phyloP scores from a whole-genome alignment of 2,888 invertebrate genomes.

The Chrysolina americana region DNA sequence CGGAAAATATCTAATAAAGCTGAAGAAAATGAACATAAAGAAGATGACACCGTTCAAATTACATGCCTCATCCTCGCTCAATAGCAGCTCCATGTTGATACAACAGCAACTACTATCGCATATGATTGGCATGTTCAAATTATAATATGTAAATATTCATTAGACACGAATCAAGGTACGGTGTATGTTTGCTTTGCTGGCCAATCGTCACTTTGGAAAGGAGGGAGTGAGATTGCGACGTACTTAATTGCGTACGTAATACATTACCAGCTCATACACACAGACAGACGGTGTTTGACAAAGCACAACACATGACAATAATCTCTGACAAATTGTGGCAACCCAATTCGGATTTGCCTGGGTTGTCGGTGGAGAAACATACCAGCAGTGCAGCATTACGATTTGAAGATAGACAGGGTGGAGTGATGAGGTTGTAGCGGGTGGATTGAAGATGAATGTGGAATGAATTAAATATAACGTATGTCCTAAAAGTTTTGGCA shows the following conservation, averaged over 20 bases:
- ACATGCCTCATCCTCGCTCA: background rate
- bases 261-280: constrained; percentile 50
- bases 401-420: background rate
- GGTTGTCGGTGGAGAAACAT: constrained; percentile 19
- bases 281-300: constrained; percentile 51
- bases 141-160: constrained; percentile 20
- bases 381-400: background rate
- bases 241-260: constrained; percentile 48
- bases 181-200: constrained; percentile 31
- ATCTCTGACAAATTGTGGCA: constrained; percentile 63
- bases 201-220: constrained; percentile 25
- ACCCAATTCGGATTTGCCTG: constrained; percentile 26
- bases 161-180: constrained; percentile 19
- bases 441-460: background rate
- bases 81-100: background rate
- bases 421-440: background rate
- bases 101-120: background rate
- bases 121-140: constrained; percentile 14
- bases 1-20: too few relatives aligned
- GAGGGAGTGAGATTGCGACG: constrained; percentile 23
- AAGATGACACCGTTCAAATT: too few relatives aligned
- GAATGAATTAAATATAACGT: too few relatives aligned
- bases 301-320: constrained; percentile 64
- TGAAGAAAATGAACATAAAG: too few relatives aligned
- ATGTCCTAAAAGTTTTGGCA: too few relatives aligned